Percentiles rank a stretch among this genome's conserved stretches.
Conservation (phyloP, 2,113 vertebrate genomes). For the Cettia cetti region DNA sequence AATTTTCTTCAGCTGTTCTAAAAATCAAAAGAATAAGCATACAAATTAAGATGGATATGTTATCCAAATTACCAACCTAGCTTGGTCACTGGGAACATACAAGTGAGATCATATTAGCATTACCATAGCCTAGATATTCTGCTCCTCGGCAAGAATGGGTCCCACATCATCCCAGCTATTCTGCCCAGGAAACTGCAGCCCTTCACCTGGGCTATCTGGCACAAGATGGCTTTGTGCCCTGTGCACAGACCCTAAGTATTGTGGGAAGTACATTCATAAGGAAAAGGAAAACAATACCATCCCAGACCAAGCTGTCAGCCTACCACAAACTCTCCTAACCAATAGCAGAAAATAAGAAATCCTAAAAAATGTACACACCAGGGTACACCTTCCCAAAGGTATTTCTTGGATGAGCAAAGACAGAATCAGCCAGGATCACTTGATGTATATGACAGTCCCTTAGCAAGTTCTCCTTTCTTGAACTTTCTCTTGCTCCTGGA, state of each 20-base stretch:
- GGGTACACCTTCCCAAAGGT: background rate
- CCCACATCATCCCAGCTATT: background rate
- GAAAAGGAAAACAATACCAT: rapidly evolving
- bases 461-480: background rate
- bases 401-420: background rate
- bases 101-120: background rate
- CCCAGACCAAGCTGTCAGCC: background rate
- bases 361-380: background rate
- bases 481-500: background rate
- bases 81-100: background rate
- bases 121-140: background rate
- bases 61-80: background rate
- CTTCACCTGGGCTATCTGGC: background rate
- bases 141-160: background rate
- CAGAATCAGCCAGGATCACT: background rate
- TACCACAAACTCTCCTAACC: background rate
- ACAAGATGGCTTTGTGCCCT: background rate
- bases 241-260: rapidly evolving
- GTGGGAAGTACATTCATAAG: background rate
- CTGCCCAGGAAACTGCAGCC: background rate
- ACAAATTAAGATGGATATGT: background rate
- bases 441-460: background rate
- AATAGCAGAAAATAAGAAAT: background rate
- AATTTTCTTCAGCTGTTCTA: background rate
- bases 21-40: background rate